These are phyloP conservation scores for Agapostemon virescens DNA, from an alignment of 2,888 invertebrate genomes.

Conservation along the genomic window DNA sequence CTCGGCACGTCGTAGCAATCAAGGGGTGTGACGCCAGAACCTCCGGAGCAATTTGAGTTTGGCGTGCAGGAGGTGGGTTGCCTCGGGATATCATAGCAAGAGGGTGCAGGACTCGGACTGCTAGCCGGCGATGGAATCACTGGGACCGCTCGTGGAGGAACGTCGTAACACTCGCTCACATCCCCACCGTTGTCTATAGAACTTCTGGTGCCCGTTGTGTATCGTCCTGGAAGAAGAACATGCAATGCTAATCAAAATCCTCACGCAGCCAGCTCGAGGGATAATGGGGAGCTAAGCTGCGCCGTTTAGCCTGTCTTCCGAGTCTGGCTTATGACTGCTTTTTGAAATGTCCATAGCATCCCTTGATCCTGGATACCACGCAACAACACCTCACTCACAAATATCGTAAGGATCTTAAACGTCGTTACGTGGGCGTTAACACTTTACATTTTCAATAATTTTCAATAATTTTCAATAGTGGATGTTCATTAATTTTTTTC, in stretches of 20 bases:
- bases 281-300: not conserved
- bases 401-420: not conserved
- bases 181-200: slow-evolving; percentile 76
- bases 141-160: slow-evolving; percentile 84
- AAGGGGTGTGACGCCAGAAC: slow-evolving; percentile 75
- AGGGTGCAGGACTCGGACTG: slow-evolving; percentile 82
- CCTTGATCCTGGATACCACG: not conserved
- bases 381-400: not conserved
- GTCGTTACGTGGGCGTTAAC: too few relatives aligned
- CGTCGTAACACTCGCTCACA: slow-evolving; percentile 82
- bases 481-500: too few relatives aligned
- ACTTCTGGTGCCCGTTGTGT: slow-evolving; percentile 70
- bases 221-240: slow-evolving; percentile 69
- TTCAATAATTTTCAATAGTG: too few relatives aligned
- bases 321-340: not conserved
- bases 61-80: slow-evolving; percentile 78
- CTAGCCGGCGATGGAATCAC: slow-evolving; percentile 82
- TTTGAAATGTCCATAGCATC: not conserved
- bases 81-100: slow-evolving; percentile 79
- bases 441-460: too few relatives aligned
- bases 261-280: not conserved
- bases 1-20: slow-evolving; percentile 86
- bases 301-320: not conserved
- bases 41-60: slow-evolving; percentile 76
- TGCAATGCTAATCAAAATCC: not conserved